Base-by-base conservation (phyloP, 2,113 vertebrate genomes). In the Neopipo cinnamomea region DNA sequence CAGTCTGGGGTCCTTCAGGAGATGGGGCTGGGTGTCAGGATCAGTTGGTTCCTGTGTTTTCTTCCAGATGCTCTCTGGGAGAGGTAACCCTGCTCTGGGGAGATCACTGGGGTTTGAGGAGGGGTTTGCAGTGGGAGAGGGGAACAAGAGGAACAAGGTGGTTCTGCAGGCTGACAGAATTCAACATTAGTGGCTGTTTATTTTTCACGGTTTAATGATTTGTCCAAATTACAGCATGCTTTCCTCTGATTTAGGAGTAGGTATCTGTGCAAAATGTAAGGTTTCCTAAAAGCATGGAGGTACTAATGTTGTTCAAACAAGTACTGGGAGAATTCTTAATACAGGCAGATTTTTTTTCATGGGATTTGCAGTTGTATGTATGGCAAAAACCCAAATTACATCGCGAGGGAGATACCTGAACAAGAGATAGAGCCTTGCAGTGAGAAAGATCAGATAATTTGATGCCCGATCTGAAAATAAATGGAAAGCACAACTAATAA, bases 401-500 rank as follows among this genome's bases (percentile, higher is more conserved):
- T 92, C 71, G 37, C 33, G 14, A 88, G 85, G 77, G 74, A 90
- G 75, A 88, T 90, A 59, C 86, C 76, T 15, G 72, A 82, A 56
- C 24, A 39, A 63, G 39, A 76, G 65, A 35, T 4, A 49, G 82
- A 87, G 70, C 42, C 62, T 88, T 88, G 20, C 13, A 9, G 75
- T 79, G 88, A 88, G 75, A 80, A 90, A 62, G 63, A 95, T 74
- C 68, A 87, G 68, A 74, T 95, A 24, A 63, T 93, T 90, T 67
- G 78, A 39, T 95, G 94, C 74, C 65, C 77, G 80, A 66, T 78
- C 70, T 81, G 86, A 75, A 95, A 95, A 84, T 39, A 89, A 71
- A 89, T 61, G 66, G 87, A 77, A 96, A 95, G 68, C 65, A 59
- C 66, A 85, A 27, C 83, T 78, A 91, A 89, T 84, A 93, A 80